Evolutionary conservation across 2,888 invertebrate genomes (phyloP), one percentile per base, ranked within the genome.

Genomic region (Oscheius sp.): DNA sequence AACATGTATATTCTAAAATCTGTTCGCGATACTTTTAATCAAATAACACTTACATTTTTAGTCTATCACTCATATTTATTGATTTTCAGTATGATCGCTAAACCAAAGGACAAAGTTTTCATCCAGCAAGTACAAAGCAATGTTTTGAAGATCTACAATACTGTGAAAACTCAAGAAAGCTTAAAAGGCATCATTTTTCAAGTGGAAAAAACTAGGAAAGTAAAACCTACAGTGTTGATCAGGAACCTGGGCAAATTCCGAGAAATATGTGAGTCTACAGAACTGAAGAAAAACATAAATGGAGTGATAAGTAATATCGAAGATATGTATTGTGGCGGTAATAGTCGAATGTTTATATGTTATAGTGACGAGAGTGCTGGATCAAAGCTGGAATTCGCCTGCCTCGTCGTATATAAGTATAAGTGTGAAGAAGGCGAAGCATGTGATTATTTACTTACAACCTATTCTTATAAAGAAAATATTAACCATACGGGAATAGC

Each of bases 351-450:
- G 48, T 48, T 48, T 48, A 48, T 48, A 48, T 48, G 48, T 48
- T 17, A 48, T 23, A 10, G n/a, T 48, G 12, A 23, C 48, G 48
- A 48, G 1, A 17, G n/a, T 12, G 48, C 8, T 1, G 48, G 48
- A 48, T 48, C 48, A 48, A 48, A 48, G 48, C 48, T 48, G 12
- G 48, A 48, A 48, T 48, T 48, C 48, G n/a, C n/a, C 48, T 48
- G 48, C n/a, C 15, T 17, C 48, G 48, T 48, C 48, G 48, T 48
- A 48, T 48, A 48, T 48, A 17, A 15, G 10, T 48, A 48, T 23
- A 48, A 48, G 23, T 48, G 48, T 48, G 48, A 48, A 17, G 48
- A 10, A 48, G 20, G 20, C 1, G 48, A 15, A 23, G 48, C 48
- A 48, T 48, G 48, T 17, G 17, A 48, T 17, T 48, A 48, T 23